These are phyloP conservation scores for Clarias laeviceps DNA, from an alignment of 2,797 vertebrate species.

Conservation along the genomic window DNA sequence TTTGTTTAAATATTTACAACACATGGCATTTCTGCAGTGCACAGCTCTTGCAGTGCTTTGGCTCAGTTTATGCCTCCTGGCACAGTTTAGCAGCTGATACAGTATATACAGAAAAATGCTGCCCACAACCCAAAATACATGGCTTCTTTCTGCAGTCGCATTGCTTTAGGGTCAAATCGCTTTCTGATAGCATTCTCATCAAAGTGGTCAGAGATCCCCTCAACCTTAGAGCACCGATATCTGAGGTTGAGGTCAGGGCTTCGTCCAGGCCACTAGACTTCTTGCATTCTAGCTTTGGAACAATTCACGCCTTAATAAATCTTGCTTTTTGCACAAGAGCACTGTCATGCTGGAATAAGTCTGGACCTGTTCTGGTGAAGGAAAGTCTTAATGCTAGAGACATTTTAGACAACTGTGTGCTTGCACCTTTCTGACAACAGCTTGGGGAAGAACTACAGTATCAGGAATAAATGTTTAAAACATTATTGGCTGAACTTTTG, in stretches of 20 bases:
- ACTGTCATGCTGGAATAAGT: not conserved
- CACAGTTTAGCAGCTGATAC: conserved; percentile 14
- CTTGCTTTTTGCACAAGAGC: not conserved
- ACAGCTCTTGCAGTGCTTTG: conserved; percentile 7
- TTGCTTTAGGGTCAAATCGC: not conserved
- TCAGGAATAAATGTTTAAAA: not conserved
- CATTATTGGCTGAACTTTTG: not conserved
- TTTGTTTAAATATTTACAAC: conserved; percentile 2
- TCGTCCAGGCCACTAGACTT: not conserved
- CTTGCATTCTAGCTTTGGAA: not conserved
- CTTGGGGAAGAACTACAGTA: not conserved
- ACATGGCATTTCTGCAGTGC: conserved; percentile 21
- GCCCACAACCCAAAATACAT: conserved; percentile 1
- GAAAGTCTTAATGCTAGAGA: not conserved
- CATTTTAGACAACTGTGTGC: not conserved
- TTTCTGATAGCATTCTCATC: not conserved
- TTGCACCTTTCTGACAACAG: not conserved
- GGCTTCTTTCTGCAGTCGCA: not conserved
- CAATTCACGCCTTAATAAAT: not conserved
- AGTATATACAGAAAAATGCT: conserved; percentile 1
- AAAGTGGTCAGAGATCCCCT: not conserved
- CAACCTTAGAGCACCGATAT: not conserved
- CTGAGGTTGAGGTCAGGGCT: not conserved
- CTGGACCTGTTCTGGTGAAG: not conserved
- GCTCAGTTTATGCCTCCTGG: not conserved